A percentile compares a stretch with the other conserved stretches of the same genome.
phyloP scores from a whole-genome alignment of 53 echinoderm and acorn worm species.

The Echinarachnius parma region DNA sequence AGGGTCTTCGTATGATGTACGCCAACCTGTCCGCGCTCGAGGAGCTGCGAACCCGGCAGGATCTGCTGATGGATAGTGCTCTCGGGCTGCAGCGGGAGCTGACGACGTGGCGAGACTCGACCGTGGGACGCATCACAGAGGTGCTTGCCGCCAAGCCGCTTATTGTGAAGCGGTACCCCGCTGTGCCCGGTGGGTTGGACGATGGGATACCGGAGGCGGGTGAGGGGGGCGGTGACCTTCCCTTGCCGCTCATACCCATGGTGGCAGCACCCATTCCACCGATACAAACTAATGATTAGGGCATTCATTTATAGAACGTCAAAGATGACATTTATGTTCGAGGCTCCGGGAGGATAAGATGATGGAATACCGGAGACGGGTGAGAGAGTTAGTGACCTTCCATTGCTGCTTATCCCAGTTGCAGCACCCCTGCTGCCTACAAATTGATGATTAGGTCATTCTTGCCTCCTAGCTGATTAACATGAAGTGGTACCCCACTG shows the following conservation, averaged over 20 bases:
- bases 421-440: no score
- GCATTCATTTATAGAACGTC: background rate
- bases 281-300: background rate
- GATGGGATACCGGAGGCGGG: conserved; percentile 46
- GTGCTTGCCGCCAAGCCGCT: conserved; percentile 79
- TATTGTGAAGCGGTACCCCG: conserved; percentile 62
- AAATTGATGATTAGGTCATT: no score
- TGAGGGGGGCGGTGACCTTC: conserved; percentile 44
- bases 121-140: conserved; percentile 66
- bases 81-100: conserved; percentile 76
- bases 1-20: conserved; percentile 93
- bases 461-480: no score
- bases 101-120: conserved; percentile 70
- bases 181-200: conserved; percentile 71
- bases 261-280: conserved; percentile 13
- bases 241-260: conserved; percentile 51
- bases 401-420: no score
- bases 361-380: no score
- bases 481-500: no score
- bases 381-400: no score
- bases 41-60: conserved; percentile 82
- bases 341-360: background rate
- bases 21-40: conserved; percentile 85
- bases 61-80: conserved; percentile 79
- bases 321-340: background rate